Evolutionary conservation across 2,888 invertebrate genomes (phyloP).

Genomic region (Tanypteryx hageni): DNA sequence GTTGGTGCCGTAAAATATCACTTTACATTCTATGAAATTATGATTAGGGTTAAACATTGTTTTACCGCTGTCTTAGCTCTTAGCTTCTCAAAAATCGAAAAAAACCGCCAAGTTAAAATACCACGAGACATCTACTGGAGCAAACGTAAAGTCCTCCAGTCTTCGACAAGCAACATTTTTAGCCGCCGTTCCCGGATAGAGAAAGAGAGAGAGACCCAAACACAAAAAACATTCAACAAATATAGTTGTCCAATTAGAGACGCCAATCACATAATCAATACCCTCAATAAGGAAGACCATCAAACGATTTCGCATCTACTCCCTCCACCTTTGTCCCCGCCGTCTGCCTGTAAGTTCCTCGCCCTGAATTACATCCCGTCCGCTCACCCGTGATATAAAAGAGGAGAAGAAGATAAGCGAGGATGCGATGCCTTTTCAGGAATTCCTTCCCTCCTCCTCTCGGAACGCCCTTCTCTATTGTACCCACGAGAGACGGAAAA

Average conservation of each 20-base stretch:
- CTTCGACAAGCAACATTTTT: no score
- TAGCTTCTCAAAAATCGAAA: no score
- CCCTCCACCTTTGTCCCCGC: not conserved
- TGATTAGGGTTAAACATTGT: no score
- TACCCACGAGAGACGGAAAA: conserved; percentile 27
- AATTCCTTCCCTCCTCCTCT: not conserved
- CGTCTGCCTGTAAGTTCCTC: no score
- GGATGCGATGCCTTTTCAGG: not conserved
- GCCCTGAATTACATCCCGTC: not conserved
- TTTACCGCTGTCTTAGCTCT: no score
- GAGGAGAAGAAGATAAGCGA: conserved; percentile 10
- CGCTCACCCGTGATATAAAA: not conserved
- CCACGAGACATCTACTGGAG: no score
- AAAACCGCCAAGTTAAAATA: no score
- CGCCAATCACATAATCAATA: conserved; percentile 24
- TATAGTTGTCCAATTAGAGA: not conserved
- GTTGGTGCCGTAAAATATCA: no score
- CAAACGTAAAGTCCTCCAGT: no score
- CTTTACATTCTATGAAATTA: no score
- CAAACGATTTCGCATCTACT: not conserved
- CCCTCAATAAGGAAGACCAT: not conserved
- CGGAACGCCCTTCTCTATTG: not conserved
- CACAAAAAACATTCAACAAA: not conserved
- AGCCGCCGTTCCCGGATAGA: no score
- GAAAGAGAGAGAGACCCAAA: no score